phyloP scores from a whole-genome alignment of 2,113 vertebrate species.

The Alethe castanea region DNA sequence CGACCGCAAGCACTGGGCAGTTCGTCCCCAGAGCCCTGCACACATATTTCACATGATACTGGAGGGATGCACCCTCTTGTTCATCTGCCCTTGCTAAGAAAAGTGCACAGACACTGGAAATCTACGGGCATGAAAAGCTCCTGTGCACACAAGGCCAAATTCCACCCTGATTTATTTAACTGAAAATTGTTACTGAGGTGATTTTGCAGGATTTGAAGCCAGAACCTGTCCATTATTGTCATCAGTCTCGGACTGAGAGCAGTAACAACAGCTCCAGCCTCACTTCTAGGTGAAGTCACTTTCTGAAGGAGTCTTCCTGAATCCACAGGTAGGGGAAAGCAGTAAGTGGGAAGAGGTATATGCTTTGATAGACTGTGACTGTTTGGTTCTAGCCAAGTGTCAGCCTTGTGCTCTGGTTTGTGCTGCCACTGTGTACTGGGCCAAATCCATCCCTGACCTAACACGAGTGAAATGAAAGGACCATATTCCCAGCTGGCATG shows the following conservation, averaged over 20 bases:
- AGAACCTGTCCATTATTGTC: background rate
- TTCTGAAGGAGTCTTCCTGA: conserved; percentile 20
- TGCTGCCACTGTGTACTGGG: background rate
- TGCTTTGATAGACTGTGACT: background rate
- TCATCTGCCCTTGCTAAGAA: background rate
- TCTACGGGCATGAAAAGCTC: background rate
- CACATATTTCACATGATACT: background rate
- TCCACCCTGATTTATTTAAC: background rate
- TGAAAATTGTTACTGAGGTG: background rate
- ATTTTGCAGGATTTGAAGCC: background rate
- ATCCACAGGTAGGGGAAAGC: conserved; percentile 23
- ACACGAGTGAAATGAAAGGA: conserved; percentile 37
- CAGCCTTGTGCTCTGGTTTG: background rate
- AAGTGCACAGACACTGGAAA: background rate
- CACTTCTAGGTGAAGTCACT: background rate
- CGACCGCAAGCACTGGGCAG: background rate
- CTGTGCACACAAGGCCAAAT: background rate
- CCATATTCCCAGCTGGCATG: background rate
- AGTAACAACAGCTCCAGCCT: background rate
- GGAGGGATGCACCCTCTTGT: background rate
- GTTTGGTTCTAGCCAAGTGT: background rate
- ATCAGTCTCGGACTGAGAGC: background rate
- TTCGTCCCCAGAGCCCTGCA: background rate
- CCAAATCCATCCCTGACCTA: background rate
- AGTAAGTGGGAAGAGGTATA: conserved; percentile 37